Evolutionary conservation across 2,888 invertebrate species (phyloP), one percentile per base, ranked within the genome.

Genomic region (Muschampia plurimacula): DNA sequence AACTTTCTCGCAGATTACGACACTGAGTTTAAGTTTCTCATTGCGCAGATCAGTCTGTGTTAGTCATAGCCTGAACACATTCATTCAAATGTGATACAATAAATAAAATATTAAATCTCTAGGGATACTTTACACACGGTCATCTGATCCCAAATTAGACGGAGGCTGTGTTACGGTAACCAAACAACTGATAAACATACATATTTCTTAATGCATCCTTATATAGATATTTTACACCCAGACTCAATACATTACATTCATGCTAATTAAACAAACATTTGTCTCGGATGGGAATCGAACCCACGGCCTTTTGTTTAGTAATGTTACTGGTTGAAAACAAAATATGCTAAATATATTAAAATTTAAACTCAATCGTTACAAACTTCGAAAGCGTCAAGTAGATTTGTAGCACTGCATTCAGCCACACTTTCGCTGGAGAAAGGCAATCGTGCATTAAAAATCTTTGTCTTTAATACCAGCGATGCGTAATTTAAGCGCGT

Each of bases 351-450:
- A 2, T 4, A 13, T 22, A 55, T 55, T 7, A 55, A 46, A 13
- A 28, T 52, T 44, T 41, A n/a, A 44, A 67, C 79, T 78, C 80
- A 81, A 84, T 79, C 81, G 80, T 78, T 79, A 81, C 77, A 83
- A 83, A 78, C 82, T 89, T 89, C 83, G 91, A 93, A 93, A 92
- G 91, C 89, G 88, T 86, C 85, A 85, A 87, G 86, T 85, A 81
- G 83, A 86, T 88, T 89, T 89, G 87, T 82, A 83, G 82, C 83
- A 81, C 83, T 80, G 78, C 84, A 83, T 86, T 91, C 89, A 91
- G 90, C 82, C 86, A 89, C 89, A 93, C 93, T 94, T 94, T 94
- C 93, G 82, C 92, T 81, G 82, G 93, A 86, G 93, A 94, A 93
- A 93, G 93, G 89, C 84, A 87, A 88, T 92, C 89, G 89, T 86